A percentile compares a stretch with the other conserved stretches of the same genome.
phyloP scores from a whole-genome alignment of 2,888 invertebrate genomes.

The Balanococcus diminutus region DNA sequence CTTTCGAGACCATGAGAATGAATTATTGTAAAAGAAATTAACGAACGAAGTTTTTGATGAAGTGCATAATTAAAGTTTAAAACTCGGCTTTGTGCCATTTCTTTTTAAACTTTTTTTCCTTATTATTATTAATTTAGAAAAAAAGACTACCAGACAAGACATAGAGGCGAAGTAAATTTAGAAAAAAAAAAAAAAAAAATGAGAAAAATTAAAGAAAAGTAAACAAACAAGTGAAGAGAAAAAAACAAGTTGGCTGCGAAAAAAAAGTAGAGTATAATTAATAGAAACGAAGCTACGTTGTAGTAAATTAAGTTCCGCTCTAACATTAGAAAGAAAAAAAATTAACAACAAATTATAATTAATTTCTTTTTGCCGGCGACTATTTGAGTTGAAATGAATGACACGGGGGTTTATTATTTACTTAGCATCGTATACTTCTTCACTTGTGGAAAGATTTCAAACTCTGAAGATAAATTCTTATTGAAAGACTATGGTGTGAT shows the following conservation, averaged over 20 bases:
- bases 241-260: background rate
- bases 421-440: background rate
- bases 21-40: constrained; percentile 47
- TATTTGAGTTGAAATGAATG: constrained; percentile 12
- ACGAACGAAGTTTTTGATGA: constrained; percentile 52
- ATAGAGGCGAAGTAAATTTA: background rate
- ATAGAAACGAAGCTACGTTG: constrained; percentile 46
- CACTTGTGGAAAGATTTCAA: background rate
- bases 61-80: constrained; percentile 40
- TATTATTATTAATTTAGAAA: constrained; percentile 14
- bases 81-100: constrained; percentile 42
- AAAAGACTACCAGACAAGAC: background rate
- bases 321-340: constrained; percentile 30
- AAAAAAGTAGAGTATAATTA: constrained; percentile 32
- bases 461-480: too few relatives aligned
- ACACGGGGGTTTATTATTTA: background rate
- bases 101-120: background rate
- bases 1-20: constrained; percentile 31
- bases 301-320: constrained; percentile 43
- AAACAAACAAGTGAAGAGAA: constrained; percentile 42
- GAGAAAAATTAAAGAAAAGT: constrained; percentile 37
- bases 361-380: constrained; percentile 22
- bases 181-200: constrained; percentile 12
- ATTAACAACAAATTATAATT: constrained; percentile 41
- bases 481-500: too few relatives aligned